phyloP scores from a whole-genome alignment of 2,888 invertebrate genomes.

The Limnephilus marmoratus region DNA sequence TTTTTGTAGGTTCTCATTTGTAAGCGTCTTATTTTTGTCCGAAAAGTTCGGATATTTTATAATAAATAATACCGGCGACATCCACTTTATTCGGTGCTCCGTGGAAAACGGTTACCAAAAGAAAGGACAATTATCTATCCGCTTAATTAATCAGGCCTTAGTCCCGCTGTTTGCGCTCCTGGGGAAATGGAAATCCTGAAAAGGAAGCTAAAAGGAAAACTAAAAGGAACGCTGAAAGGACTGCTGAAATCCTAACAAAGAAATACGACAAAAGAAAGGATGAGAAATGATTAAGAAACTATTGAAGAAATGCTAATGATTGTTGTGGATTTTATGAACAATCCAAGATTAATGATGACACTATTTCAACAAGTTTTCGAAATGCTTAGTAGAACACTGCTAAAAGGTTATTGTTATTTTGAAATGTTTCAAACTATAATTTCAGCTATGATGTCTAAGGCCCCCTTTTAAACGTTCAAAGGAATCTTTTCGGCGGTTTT shows the following conservation, averaged over 20 bases:
- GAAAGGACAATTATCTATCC: not conserved
- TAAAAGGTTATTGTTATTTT: too few species aligned
- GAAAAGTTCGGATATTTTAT: not conserved
- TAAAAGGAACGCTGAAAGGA: not conserved
- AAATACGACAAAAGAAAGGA: slow-evolving; percentile 2
- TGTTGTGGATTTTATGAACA: not conserved
- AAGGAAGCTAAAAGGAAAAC: not conserved
- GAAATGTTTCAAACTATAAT: too few species aligned
- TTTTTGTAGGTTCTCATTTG: too few species aligned
- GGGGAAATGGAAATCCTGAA: not conserved
- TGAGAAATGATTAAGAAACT: not conserved
- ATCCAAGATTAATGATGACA: not conserved
- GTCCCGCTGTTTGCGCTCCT: not conserved
- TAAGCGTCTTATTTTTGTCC: too few species aligned
- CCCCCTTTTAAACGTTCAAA: too few species aligned
- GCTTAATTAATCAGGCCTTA: not conserved
- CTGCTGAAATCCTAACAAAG: not conserved
- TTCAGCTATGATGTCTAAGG: too few species aligned
- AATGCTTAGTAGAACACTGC: not conserved
- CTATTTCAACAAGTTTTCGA: not conserved
- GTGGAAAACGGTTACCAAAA: not conserved
- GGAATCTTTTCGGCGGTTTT: too few species aligned
- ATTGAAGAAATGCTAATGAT: not conserved
- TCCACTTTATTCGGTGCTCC: not conserved
- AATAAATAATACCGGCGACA: not conserved